Base-by-base conservation (phyloP, 2,888 invertebrate species). In the Epirrita christyi region DNA sequence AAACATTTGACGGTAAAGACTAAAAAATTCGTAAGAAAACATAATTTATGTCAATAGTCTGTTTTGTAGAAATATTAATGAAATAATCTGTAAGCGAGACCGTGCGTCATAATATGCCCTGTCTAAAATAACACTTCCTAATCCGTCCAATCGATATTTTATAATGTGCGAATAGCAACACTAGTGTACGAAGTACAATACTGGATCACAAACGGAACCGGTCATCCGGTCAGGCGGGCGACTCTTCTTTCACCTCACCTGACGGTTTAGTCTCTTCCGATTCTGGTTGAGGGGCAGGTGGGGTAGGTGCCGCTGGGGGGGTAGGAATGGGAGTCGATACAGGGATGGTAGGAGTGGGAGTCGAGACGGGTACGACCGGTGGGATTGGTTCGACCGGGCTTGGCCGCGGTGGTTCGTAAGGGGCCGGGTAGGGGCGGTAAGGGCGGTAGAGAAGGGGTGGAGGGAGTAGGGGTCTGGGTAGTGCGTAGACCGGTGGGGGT, bases 371-470 rank as follows among this genome's bases (percentile, higher is more conserved):
- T 10, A 67, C 49, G 46, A 61, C 38, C 38, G 51, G 66, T 41
- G 68, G 63, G 74, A 71, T 65, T 45, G 59, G 64, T 10, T 63
- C 44, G 49, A 78, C 71, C n/a, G 47, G 47, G 43, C 27, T 40
- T 13, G 45, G 54, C 9, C 73, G 78, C 43, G 65, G 53, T 43
- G 65, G 71, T 48, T 70, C 67, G 71, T 71, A 70, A 21, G 71
- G 68, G 48, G 68, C 64, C 47, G 70, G 74, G 79, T 78, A 76
- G 63, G 80, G 75, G 27, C 92, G 77, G 83, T 88, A 83, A 67
- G 87, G 73, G 59, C 82, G 71, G 86, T 78, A 86, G 68, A 75
- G 81, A 66, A 74, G 75, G 61, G 85, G 81, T 71, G 91, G 83
- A 68, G 85, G 81, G 56, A 78, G 81, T 51, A 81, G 70, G 40